Conservation (phyloP, 2,113 vertebrate genomes). For the Erythrocercus mccallii region DNA sequence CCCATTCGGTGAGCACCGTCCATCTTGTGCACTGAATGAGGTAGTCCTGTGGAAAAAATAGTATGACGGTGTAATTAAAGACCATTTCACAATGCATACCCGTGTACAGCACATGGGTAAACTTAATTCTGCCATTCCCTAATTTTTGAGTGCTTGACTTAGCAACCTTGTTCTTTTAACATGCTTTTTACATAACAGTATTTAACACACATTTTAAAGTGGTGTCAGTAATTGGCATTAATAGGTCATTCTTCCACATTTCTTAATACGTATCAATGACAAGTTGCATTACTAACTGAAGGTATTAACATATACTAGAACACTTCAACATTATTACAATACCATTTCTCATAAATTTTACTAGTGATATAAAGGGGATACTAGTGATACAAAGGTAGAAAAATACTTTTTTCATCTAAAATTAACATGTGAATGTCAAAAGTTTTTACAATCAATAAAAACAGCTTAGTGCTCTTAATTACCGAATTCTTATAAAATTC, state of each 20-base stretch:
- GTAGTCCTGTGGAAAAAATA: conserved; percentile 70
- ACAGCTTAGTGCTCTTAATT: neutral
- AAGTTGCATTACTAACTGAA: neutral
- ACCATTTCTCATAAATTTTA: neutral
- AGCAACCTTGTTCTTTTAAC: conserved; percentile 33
- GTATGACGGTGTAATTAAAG: conserved; percentile 64
- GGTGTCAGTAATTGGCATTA: neutral
- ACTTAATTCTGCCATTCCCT: conserved; percentile 14
- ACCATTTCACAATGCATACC: conserved; percentile 40
- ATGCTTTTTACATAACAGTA: neutral
- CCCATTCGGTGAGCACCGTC: conserved; percentile 70
- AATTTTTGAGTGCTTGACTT: conserved; percentile 45
- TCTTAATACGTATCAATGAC: neutral
- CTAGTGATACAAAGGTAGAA: neutral
- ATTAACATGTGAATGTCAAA: neutral
- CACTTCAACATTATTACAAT: neutral
- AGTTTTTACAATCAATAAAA: neutral
- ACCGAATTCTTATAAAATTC: neutral
- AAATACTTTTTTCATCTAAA: neutral
- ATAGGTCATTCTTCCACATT: neutral
- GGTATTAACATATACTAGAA: neutral
- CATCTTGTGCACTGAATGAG: conserved; percentile 72
- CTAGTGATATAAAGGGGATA: neutral
- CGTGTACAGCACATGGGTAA: neutral
- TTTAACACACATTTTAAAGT: neutral